Evolutionary conservation across 2,113 vertebrate species (phyloP).

Genomic region (Desmodus rotundus): DNA sequence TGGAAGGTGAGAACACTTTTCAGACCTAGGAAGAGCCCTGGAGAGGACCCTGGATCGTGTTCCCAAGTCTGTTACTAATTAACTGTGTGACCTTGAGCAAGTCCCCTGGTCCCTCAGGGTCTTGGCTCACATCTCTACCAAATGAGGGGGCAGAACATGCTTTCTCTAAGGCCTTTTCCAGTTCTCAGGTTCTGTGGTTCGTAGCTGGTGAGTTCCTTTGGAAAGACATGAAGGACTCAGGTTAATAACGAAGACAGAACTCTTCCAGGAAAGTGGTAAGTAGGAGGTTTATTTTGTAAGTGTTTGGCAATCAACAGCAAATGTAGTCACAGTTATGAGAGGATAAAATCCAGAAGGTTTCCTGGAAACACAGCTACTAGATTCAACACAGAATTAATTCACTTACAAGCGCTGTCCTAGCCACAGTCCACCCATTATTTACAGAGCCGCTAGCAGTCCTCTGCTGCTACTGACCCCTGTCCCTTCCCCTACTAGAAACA

Average conservation of each 20-base stretch:
- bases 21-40: neutral
- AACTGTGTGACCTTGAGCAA: neutral
- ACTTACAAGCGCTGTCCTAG: neutral
- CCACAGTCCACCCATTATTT: too few species aligned
- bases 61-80: neutral
- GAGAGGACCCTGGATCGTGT: neutral
- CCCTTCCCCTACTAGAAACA: neutral
- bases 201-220: neutral
- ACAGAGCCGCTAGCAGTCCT: neutral
- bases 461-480: neutral
- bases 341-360: neutral
- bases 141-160: neutral
- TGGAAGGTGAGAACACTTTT: neutral
- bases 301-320: neutral
- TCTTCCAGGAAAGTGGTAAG: neutral
- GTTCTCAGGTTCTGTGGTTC: neutral
- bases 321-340: neutral
- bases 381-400: neutral
- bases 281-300: neutral
- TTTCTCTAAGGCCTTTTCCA: neutral
- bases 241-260: neutral
- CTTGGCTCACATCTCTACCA: neutral
- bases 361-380: neutral
- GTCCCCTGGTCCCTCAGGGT: neutral
- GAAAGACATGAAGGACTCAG: neutral